Evolutionary conservation across 1,140 invertebrate species (phyloP), one percentile per base, ranked within the genome.

Genomic region (Monochamus saltuarius): DNA sequence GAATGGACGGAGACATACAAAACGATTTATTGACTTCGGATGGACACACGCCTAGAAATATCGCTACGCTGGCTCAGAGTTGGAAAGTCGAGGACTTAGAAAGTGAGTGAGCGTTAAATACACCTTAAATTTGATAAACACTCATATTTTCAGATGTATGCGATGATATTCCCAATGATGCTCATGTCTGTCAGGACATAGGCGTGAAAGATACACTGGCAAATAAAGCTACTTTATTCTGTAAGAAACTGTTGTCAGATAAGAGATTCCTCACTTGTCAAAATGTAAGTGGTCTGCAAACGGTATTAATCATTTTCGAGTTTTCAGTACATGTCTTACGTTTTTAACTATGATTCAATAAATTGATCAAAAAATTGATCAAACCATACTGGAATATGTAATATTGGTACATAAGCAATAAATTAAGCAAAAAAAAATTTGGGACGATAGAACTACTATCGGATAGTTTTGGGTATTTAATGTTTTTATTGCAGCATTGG

Each of bases 1-100:
- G 77, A 4, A 80, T 92, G 54, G 88, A 95, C 75, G 88, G 89
- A 0, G 79, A 85, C 61, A 69, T 74, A 3, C 74, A 75, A 4
- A 89, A 93, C 68, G 92, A 95, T 75, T 81, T 92, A 39, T 73
- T 76, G 13, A 84, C 79, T 0, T 83, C 81, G 67, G 84, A 85
- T 55, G 84, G 85, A 1, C 77, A 67, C 9, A 57, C 69, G 4
- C 77, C 78, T 0, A 78, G 72, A 53, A 83, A 76, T 60, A 74
- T 81, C 29, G 69, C 76, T 0, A 79, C 79, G 9, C 85, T 90
- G 64, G 84, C 83, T 1, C 81, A 82, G 13, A 84, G 82, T 14
- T 91, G 89, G 88, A 82, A 85, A 69, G 78, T 85, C 13, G 80
- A 85, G 34, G 78, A 80, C 52, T 75, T 89, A 53, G 84, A 79